These are phyloP conservation scores for Desmophyllum pertusum DNA, from an alignment of 92 coral and sea anemone species.

Conservation along the genomic window DNA sequence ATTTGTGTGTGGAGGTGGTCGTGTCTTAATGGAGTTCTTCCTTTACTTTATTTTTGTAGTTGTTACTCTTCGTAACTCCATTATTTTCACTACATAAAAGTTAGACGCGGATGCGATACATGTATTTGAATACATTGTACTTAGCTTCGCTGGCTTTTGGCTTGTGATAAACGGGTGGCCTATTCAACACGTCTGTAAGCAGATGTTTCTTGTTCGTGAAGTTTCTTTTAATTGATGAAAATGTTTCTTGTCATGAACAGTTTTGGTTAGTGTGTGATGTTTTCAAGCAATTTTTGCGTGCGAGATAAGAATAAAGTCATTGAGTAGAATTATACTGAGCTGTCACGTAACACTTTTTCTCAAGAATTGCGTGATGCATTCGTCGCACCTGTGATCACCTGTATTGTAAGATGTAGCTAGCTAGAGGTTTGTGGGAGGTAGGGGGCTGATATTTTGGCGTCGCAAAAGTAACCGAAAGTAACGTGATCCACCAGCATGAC, in stretches of 20 bases:
- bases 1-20: background rate
- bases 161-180: background rate
- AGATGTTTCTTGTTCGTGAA: background rate
- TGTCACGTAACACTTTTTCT: background rate
- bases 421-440: too few relatives aligned
- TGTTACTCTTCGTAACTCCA: background rate
- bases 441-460: too few relatives aligned
- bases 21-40: background rate
- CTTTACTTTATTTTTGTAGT: background rate
- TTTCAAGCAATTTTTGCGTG: too few relatives aligned
- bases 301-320: too few relatives aligned
- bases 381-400: background rate
- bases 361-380: background rate
- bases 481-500: too few relatives aligned
- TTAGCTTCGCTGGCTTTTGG: background rate
- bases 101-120: background rate
- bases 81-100: background rate
- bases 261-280: background rate
- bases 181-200: background rate
- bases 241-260: too few relatives aligned
- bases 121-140: too few relatives aligned
- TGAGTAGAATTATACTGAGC: too few relatives aligned
- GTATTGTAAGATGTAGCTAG: too few relatives aligned
- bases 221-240: too few relatives aligned
- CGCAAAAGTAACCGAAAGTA: too few relatives aligned